These are phyloP conservation scores for Ctenosaura bakeri DNA, from an alignment of 2,797 vertebrate species.

Conservation along the genomic window DNA sequence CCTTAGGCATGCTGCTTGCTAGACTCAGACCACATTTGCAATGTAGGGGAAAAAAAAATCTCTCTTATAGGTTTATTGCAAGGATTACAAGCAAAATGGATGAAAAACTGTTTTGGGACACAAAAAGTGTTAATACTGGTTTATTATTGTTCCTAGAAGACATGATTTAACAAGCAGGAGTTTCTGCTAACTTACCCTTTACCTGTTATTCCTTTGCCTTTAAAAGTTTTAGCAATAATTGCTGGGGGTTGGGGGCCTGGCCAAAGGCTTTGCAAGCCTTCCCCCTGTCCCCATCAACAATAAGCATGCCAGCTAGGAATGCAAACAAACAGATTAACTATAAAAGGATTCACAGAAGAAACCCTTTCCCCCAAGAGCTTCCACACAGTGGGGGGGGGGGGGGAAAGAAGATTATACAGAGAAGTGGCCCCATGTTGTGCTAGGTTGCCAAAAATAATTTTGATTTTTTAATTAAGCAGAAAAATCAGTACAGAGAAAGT, in stretches of 20 bases:
- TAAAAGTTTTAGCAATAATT: conserved; percentile 95
- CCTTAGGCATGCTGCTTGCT: neutral
- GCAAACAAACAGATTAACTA: conserved; percentile 68
- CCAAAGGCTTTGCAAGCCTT: conserved; percentile 95
- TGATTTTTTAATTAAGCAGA: neutral
- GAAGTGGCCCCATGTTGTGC: neutral
- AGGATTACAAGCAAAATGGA: neutral
- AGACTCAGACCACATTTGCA: neutral
- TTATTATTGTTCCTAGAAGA: neutral
- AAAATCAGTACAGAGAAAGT: neutral
- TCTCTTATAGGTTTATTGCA: neutral
- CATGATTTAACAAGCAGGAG: neutral
- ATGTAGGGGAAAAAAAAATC: neutral
- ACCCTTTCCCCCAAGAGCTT: neutral
- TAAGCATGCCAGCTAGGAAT: conserved; percentile 89
- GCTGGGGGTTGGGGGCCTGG: conserved; percentile 91
- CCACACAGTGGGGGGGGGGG: neutral
- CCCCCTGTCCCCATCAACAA: conserved; percentile 95
- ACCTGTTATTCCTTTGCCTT: conserved; percentile 96
- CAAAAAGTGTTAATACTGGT: neutral
- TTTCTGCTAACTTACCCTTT: conserved; percentile 43
- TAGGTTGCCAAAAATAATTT: neutral
- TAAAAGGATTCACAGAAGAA: conserved; percentile 63
- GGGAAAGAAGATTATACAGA: neutral
- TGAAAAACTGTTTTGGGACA: neutral